Conservation (phyloP, 2,113 vertebrate species). For the Poeciliopsis occidentalis region DNA sequence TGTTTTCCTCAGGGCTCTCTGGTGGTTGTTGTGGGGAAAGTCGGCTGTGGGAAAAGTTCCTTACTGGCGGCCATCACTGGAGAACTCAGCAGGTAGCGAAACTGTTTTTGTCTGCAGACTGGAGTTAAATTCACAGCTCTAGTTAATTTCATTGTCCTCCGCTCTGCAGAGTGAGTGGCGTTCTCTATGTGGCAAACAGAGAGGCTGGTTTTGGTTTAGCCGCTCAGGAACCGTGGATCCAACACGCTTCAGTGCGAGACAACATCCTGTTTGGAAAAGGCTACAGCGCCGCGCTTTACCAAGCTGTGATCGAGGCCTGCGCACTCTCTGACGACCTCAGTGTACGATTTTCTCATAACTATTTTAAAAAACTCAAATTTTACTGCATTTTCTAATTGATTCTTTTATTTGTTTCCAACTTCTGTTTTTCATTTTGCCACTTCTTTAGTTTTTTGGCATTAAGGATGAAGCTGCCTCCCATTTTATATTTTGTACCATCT, state of each 20-base stretch:
- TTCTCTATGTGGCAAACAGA: slow-evolving; percentile 81
- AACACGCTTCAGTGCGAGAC: slow-evolving; percentile 90
- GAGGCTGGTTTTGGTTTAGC: slow-evolving; percentile 89
- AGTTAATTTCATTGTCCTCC: not conserved
- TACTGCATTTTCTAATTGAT: too few species aligned
- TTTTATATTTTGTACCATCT: not conserved
- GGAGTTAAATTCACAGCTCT: too few species aligned
- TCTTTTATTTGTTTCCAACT: too few species aligned
- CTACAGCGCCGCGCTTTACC: slow-evolving; percentile 85
- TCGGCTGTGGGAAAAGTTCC: slow-evolving; percentile 94
- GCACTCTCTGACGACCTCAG: slow-evolving; percentile 90
- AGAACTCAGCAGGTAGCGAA: slow-evolving; percentile 89
- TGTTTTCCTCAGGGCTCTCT: slow-evolving; percentile 83
- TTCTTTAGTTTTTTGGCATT: not conserved
- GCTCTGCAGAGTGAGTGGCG: slow-evolving; percentile 81
- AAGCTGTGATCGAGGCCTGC: slow-evolving; percentile 89
- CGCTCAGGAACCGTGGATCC: slow-evolving; percentile 96
- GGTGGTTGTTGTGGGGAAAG: slow-evolving; percentile 91
- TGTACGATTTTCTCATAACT: slow-evolving; percentile 62
- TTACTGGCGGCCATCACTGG: slow-evolving; percentile 90
- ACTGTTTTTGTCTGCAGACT: not conserved
- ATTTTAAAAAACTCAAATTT: not conserved
- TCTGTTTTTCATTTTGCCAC: too few species aligned
- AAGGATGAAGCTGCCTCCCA: not conserved
- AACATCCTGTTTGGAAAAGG: slow-evolving; percentile 93